Base-by-base conservation (phyloP, 2,888 invertebrate species). In the Coenonympha glycerion region DNA sequence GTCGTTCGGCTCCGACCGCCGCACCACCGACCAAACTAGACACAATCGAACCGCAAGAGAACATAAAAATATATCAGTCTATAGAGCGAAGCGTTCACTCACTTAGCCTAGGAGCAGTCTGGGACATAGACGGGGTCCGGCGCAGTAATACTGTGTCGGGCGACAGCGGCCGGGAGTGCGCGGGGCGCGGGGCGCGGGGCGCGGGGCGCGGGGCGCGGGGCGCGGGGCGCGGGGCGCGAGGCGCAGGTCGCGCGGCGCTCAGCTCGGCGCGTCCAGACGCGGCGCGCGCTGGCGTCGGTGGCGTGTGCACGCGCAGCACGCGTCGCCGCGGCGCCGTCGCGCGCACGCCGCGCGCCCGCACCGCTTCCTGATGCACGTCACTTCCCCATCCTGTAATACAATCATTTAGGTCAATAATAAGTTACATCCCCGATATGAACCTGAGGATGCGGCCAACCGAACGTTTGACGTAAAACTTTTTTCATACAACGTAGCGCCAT, bases 291-390 rank as follows among this genome's bases (percentile, higher is more conserved):
- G 61, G 62, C 89, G 89, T 49, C 88, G 87, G 69, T 87, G 88
- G 56, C 89, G 84, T 68, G 88, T 68, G 74, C 91, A 90, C 55
- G 86, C 85, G 76, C 91, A 91, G 77, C 90, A 90, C 60, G 89
- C 89, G 75, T 90, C 91, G 55, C 79, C 79, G 62, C 83, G 84
- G 64, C 82, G 79, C 60, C 79, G 80, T 55, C 76, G 73, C 64
- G 73, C 90, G 77, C 94, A 94, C 56, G 91, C 89, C 30, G 91
- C 89, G 52, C 91, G 89, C n/a, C 92, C 91, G 77, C 95, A 94
- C n/a, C 92, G 90, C 69, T 93, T 93, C 57, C 95, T 89, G 59
- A 92, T 92, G 76, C 96, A 96, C 52, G 91, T 92, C 52, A 93
- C 91, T 65, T 91, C 91, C 46, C 95, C 93, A 71, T 95, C 94